Percentiles rank a stretch among this genome's conserved stretches.
Conservation (phyloP, 1,140 invertebrate species). For the Ceratoteleas bidentatus region DNA sequence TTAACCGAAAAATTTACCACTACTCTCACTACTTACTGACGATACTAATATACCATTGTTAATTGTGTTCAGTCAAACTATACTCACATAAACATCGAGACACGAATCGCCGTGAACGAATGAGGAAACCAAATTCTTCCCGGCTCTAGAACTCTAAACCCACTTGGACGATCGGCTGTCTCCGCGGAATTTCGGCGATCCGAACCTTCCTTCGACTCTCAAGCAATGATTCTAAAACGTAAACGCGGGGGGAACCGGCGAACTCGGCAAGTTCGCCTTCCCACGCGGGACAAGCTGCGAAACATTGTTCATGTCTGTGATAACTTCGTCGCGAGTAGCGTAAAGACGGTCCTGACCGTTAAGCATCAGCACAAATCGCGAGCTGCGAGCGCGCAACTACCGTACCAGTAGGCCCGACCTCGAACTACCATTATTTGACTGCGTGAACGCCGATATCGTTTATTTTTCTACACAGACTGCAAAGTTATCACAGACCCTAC, state of each 20-base stretch:
- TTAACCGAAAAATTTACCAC: slow-evolving; percentile 31
- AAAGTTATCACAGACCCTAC: slow-evolving; percentile 72
- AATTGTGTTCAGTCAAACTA: slow-evolving; percentile 57
- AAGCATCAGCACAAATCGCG: slow-evolving; percentile 41
- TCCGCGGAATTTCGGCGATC: no score
- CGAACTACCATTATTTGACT: slow-evolving; percentile 62
- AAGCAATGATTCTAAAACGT: slow-evolving; percentile 27
- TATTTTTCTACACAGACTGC: slow-evolving; percentile 77
- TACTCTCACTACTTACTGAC: slow-evolving; percentile 45
- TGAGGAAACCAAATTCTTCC: background rate
- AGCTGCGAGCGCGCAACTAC: slow-evolving; percentile 30
- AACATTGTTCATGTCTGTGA: slow-evolving; percentile 70
- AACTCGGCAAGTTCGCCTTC: slow-evolving; percentile 38
- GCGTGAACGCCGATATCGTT: slow-evolving; percentile 69
- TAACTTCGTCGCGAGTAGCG: slow-evolving; percentile 68
- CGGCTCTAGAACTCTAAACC: no score
- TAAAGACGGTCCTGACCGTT: slow-evolving; percentile 53
- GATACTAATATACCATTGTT: slow-evolving; percentile 56
- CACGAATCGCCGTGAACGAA: background rate
- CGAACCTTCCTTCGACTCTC: background rate
- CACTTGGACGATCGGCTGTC: no score
- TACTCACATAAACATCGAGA: slow-evolving; percentile 5
- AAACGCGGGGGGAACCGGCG: slow-evolving; percentile 7
- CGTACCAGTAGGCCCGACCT: slow-evolving; percentile 42
- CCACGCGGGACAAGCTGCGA: slow-evolving; percentile 41